These are phyloP conservation scores for Falco columbarius DNA, from an alignment of 2,797 vertebrate species.

Conservation along the genomic window DNA sequence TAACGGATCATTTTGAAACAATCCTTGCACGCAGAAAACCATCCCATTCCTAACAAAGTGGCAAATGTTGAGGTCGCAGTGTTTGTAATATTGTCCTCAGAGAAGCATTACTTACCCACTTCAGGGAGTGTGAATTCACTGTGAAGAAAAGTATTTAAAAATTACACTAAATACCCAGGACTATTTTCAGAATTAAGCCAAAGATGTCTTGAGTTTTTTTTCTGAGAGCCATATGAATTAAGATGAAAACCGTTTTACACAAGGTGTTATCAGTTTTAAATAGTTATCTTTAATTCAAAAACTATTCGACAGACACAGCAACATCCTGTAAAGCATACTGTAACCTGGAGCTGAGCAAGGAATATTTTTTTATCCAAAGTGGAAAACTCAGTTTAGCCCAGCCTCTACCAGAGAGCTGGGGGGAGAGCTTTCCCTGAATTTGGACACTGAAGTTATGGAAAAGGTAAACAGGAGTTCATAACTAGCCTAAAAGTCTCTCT, in stretches of 20 bases:
- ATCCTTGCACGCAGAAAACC: not conserved
- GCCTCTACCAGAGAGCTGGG: not conserved
- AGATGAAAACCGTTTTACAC: not conserved
- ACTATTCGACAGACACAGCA: not conserved
- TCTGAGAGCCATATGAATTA: not conserved
- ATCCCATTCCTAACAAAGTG: not conserved
- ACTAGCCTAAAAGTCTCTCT: not conserved
- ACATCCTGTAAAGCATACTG: not conserved
- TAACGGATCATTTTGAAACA: not conserved
- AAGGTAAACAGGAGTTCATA: not conserved
- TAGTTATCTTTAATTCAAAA: not conserved
- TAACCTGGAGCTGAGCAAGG: not conserved
- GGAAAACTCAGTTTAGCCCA: not conserved
- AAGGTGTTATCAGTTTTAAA: not conserved
- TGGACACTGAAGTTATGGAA: not conserved
- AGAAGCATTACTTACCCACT: not conserved
- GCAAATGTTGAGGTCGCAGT: not conserved
- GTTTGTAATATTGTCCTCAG: not conserved
- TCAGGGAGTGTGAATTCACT: not conserved
- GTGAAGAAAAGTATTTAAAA: not conserved
- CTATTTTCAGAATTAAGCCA: not conserved
- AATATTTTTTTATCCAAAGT: not conserved
- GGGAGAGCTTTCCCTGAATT: not conserved
- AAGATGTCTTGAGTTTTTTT: not conserved
- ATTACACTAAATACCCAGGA: not conserved